Conservation (phyloP, 30 jellyfish, hydroid and myxozoan species). For the Hydra vulgaris region DNA sequence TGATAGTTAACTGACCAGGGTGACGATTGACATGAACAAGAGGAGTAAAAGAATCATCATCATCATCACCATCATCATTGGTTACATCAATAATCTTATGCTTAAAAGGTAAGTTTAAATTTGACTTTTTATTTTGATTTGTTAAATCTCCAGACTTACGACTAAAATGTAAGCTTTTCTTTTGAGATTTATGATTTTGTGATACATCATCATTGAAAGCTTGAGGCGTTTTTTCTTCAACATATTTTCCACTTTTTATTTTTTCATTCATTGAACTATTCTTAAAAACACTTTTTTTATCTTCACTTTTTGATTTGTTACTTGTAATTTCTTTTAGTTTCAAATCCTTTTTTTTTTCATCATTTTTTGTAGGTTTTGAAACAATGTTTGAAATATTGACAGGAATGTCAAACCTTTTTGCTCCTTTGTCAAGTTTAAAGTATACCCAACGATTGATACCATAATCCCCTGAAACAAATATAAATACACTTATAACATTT, state of each 20-base stretch:
- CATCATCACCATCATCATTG: conserved; percentile 13
- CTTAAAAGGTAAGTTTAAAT: background rate
- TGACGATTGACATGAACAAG: background rate
- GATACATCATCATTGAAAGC: too few species aligned
- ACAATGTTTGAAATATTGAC: conserved; percentile 1
- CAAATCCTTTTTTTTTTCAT: conserved; percentile 5
- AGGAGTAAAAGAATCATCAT: conserved; percentile 10
- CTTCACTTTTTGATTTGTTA: background rate
- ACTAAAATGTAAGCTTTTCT: too few species aligned
- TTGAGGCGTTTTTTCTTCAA: too few species aligned
- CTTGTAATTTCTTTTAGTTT: background rate
- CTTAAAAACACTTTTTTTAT: too few species aligned
- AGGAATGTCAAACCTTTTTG: conserved; percentile 32
- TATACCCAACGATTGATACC: conserved; percentile 77
- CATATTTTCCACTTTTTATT: background rate
- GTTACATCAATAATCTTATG: conserved; percentile 1
- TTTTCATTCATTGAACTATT: too few species aligned
- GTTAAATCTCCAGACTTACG: too few species aligned
- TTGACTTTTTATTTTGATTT: background rate
- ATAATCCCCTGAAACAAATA: conserved; percentile 27
- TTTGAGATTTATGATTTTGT: too few species aligned
- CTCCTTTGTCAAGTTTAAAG: conserved; percentile 49
- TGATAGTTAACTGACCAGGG: conserved; percentile 7
- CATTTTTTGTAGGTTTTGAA: background rate
- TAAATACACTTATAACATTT: too few species aligned